phyloP scores from a whole-genome alignment of 1,140 invertebrate species.

The Coptotermes formosanus region DNA sequence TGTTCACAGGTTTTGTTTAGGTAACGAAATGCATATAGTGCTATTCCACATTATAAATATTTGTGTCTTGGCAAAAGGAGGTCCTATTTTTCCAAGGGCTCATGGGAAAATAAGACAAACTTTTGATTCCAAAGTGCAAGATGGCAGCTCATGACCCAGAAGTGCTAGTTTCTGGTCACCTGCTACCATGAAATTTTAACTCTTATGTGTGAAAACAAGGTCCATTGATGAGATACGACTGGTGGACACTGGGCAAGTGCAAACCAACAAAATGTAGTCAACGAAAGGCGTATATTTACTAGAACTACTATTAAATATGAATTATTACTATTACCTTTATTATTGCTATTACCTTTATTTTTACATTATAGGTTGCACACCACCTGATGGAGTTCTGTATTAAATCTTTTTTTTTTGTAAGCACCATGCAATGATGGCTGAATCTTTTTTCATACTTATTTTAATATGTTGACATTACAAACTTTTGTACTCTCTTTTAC shows the following conservation, averaged over 20 bases:
- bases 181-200: background rate
- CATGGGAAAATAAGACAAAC: slow-evolving; percentile 4
- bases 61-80: background rate
- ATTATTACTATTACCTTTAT: background rate
- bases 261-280: background rate
- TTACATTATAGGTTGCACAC: slow-evolving; percentile 3
- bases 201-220: background rate
- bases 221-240: background rate
- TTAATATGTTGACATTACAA: slow-evolving; percentile 18
- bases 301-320: slow-evolving; percentile 17
- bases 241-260: slow-evolving; percentile 5
- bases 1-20: slow-evolving; percentile 9
- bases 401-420: slow-evolving; percentile 2
- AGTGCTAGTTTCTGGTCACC: background rate
- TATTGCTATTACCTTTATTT: slow-evolving; percentile 10
- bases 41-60: background rate
- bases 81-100: background rate
- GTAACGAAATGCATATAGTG: background rate
- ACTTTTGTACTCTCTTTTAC: slow-evolving; percentile 11
- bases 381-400: slow-evolving; percentile 2
- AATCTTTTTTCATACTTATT: slow-evolving; percentile 20
- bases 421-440: background rate
- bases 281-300: slow-evolving; percentile 7
- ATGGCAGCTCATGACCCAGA: background rate
- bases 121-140: background rate